phyloP scores from a whole-genome alignment of 1,140 invertebrate species.

The Aporrectodea caliginosa region DNA sequence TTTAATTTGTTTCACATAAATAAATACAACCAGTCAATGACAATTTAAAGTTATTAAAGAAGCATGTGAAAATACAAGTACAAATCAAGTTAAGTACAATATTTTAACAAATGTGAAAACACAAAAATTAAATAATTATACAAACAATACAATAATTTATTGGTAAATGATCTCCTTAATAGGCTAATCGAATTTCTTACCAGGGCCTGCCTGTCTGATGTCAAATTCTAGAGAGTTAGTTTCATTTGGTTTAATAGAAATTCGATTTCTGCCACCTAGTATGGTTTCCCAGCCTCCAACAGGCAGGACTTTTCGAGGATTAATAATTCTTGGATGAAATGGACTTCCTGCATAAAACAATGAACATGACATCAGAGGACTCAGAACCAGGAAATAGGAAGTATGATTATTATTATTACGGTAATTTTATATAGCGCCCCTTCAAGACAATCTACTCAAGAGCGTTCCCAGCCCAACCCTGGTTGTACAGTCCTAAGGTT shows the following conservation, averaged over 20 bases:
- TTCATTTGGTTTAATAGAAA: conserved; percentile 65
- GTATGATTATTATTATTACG: too few relatives aligned
- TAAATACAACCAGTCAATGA: neutral
- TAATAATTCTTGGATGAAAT: conserved; percentile 69
- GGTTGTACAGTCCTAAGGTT: too few relatives aligned
- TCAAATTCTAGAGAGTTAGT: conserved; percentile 64
- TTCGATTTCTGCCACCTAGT: conserved; percentile 69
- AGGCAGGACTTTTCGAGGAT: conserved; percentile 63
- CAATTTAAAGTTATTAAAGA: neutral
- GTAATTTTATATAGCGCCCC: too few relatives aligned
- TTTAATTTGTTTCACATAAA: neutral
- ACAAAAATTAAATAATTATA: neutral
- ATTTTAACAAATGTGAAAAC: neutral
- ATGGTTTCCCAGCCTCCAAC: conserved; percentile 67
- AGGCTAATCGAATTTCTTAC: too few relatives aligned
- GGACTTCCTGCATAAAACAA: conserved; percentile 64
- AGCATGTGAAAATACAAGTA: too few relatives aligned
- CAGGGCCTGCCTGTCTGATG: conserved; percentile 64
- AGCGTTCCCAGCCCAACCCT: too few relatives aligned
- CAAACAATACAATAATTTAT: too few relatives aligned
- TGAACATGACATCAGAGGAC: too few relatives aligned
- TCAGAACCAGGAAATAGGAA: too few relatives aligned
- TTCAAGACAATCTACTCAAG: too few relatives aligned
- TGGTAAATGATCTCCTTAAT: too few relatives aligned
- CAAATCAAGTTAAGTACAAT: too few relatives aligned